Conservation (phyloP, 2,797 vertebrate species). For the Staurois parvus region DNA sequence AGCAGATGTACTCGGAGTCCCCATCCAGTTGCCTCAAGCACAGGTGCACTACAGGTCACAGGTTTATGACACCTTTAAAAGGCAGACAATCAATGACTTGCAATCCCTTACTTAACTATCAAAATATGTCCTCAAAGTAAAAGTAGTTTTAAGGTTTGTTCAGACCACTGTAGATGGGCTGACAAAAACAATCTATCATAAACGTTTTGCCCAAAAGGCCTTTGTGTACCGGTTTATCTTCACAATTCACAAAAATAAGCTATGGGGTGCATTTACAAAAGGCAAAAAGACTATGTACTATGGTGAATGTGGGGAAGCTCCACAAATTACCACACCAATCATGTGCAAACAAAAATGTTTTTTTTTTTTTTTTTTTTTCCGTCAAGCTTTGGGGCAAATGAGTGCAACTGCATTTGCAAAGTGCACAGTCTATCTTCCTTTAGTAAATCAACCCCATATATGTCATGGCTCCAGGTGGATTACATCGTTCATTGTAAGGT, state of each 20-base stretch:
- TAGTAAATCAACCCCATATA: too few species aligned
- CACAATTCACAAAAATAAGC: background rate
- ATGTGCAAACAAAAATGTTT: too few species aligned
- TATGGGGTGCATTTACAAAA: too few species aligned
- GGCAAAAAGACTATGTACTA: too few species aligned
- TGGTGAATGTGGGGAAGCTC: too few species aligned
- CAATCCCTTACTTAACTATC: background rate
- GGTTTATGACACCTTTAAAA: background rate
- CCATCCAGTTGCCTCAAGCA: conserved; percentile 65
- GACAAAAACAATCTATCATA: background rate
- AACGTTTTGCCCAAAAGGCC: background rate
- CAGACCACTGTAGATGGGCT: background rate
- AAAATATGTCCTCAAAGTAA: background rate
- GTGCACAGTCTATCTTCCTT: too few species aligned
- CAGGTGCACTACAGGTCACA: conserved; percentile 68
- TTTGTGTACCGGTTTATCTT: background rate
- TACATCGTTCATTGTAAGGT: background rate
- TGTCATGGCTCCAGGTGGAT: background rate
- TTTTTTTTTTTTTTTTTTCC: too few species aligned
- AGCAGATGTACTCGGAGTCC: conserved; percentile 47
- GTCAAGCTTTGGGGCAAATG: too few species aligned
- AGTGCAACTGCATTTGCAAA: too few species aligned
- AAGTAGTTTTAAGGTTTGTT: background rate
- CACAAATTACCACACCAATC: too few species aligned
- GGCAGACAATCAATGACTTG: background rate